Evolutionary conservation across 2,113 vertebrate species (phyloP).

Genomic region (Addax nasomaculatus): DNA sequence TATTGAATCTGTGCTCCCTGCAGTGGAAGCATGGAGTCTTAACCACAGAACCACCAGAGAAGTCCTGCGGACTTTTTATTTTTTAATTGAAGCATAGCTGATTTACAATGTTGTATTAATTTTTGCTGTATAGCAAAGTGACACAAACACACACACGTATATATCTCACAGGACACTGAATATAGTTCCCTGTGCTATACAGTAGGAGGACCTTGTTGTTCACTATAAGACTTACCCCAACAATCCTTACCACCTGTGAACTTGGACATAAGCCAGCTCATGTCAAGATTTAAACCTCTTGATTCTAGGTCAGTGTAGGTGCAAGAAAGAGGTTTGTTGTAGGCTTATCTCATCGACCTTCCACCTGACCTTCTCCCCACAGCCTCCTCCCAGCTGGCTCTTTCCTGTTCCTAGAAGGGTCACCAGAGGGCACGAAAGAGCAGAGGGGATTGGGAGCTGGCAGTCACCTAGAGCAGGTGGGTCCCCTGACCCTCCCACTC

Average conservation of each 20-base stretch:
- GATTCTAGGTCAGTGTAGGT: neutral
- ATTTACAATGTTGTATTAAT: neutral
- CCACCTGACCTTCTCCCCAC: accelerated
- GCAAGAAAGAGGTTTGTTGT: neutral
- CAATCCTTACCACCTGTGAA: neutral
- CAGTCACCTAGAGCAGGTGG: neutral
- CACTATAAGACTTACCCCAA: neutral
- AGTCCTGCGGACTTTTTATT: neutral
- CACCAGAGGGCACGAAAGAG: neutral
- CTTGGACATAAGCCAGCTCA: neutral
- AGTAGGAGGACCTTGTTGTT: neutral
- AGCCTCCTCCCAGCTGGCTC: neutral
- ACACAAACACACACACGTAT: neutral
- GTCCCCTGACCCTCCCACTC: neutral
- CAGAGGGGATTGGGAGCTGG: neutral
- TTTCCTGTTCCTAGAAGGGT: neutral
- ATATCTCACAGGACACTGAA: neutral
- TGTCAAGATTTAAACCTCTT: neutral
- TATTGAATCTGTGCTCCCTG: neutral
- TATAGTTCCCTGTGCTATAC: neutral
- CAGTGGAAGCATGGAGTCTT: neutral
- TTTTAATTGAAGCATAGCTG: neutral
- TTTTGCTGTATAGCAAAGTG: neutral
- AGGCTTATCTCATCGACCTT: neutral
- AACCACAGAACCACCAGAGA: neutral